These are phyloP conservation scores for Drosophila sulfurigaster DNA, from an alignment of 1,140 invertebrate genomes.

Conservation along the genomic window DNA sequence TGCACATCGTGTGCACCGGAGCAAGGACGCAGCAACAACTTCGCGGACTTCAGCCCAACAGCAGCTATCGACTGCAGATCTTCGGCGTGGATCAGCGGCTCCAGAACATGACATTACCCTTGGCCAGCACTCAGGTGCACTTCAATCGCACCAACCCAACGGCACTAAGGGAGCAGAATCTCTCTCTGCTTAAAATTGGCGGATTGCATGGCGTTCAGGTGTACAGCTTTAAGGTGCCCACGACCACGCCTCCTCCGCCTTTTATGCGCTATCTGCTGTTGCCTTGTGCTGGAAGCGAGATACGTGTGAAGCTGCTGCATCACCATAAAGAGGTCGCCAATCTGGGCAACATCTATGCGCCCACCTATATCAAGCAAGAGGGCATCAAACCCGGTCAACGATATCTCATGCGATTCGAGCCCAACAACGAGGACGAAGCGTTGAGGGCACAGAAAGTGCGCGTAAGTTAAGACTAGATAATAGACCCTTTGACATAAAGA, in stretches of 20 bases:
- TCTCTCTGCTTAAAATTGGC: constrained; percentile 69
- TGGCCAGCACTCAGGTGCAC: constrained; percentile 65
- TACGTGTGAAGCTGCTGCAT: constrained; percentile 66
- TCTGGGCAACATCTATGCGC: constrained; percentile 66
- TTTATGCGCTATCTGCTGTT: constrained; percentile 72
- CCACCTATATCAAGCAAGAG: constrained; percentile 70
- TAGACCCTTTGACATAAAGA: too few relatives aligned
- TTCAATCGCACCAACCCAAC: constrained; percentile 79
- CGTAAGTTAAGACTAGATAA: constrained; percentile 41
- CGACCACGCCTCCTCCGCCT: constrained; percentile 24
- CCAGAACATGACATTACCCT: constrained; percentile 72
- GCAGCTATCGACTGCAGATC: constrained; percentile 73
- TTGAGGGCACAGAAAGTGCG: constrained; percentile 77
- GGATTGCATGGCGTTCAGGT: constrained; percentile 74
- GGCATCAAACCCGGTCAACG: constrained; percentile 64
- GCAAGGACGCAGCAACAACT: constrained; percentile 69
- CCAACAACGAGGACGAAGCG: constrained; percentile 80
- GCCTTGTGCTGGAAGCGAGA: constrained; percentile 78
- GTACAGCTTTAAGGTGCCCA: constrained; percentile 81
- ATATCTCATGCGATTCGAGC: constrained; percentile 75
- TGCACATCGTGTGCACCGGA: constrained; percentile 80
- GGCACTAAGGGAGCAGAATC: constrained; percentile 57
- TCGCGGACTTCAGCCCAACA: constrained; percentile 64
- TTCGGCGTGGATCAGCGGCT: constrained; percentile 75
- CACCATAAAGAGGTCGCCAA: constrained; percentile 54